phyloP scores from a whole-genome alignment of 2,888 invertebrate genomes.

The Tubiluchus corallicola region DNA sequence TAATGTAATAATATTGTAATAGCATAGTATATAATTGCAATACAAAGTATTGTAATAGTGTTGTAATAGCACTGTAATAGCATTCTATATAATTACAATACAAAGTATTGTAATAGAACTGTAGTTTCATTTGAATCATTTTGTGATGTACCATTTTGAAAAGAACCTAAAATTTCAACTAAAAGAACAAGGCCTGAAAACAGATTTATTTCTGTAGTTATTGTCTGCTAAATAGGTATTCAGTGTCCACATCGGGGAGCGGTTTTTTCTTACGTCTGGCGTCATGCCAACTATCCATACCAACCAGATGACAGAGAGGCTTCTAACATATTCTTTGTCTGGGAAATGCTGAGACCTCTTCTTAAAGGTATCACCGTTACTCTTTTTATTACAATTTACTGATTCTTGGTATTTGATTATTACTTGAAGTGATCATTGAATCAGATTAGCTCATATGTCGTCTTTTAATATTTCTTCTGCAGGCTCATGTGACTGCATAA shows the following conservation, averaged over 20 bases:
- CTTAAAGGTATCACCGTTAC: slow-evolving; percentile 21
- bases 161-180: no score
- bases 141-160: slow-evolving; percentile 5
- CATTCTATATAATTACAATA: no score
- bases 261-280: slow-evolving; percentile 28
- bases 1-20: no score
- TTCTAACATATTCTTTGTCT: slow-evolving; percentile 31
- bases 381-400: no score
- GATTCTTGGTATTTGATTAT: background rate
- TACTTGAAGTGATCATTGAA: no score
- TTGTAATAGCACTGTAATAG: no score
- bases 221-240: slow-evolving; percentile 21
- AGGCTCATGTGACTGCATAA: no score
- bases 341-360: slow-evolving; percentile 31
- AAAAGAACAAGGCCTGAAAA: slow-evolving; percentile 2
- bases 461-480: no score
- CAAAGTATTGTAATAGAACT: no score
- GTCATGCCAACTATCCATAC: slow-evolving; percentile 27
- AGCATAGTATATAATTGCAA: no score
- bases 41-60: no score
- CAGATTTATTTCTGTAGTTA: background rate
- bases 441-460: no score
- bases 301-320: slow-evolving; percentile 25
- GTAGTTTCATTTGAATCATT: background rate
- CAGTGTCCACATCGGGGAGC: slow-evolving; percentile 30